Evolutionary conservation across 53 echinoderm and acorn worm species (phyloP).

Genomic region (Luidia sarsii): DNA sequence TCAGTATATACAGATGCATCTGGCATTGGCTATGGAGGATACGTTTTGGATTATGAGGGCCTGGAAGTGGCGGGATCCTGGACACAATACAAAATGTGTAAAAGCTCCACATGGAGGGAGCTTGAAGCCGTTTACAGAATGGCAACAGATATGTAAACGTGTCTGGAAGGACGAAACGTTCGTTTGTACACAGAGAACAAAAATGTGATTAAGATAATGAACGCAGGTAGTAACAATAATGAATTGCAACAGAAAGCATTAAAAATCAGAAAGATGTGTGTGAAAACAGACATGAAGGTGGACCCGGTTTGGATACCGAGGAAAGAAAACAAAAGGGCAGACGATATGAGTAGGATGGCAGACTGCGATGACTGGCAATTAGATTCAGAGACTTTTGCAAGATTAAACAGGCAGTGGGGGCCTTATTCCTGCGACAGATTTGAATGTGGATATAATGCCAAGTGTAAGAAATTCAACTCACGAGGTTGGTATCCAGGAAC

Average conservation of each 20-base stretch:
- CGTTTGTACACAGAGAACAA: conserved; percentile 29
- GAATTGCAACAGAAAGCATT: conserved; percentile 9
- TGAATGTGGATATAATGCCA: conserved; percentile 12
- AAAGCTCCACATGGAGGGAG: conserved; percentile 57
- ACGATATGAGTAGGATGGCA: conserved; percentile 5
- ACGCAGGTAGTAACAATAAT: conserved; percentile 25
- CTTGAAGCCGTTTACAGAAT: conserved; percentile 31
- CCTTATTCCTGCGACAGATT: conserved; percentile 27
- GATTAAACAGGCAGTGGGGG: conserved; percentile 22
- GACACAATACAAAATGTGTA: background rate
- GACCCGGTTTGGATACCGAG: conserved; percentile 46
- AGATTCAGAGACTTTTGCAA: background rate
- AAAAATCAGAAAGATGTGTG: conserved; percentile 22
- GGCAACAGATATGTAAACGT: background rate
- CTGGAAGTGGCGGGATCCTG: conserved; percentile 11
- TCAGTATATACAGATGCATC: conserved; percentile 39
- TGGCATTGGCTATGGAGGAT: conserved; percentile 18
- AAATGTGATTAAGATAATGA: conserved; percentile 32
- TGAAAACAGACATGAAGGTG: background rate
- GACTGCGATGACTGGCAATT: conserved; percentile 55
- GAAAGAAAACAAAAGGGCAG: conserved; percentile 19
- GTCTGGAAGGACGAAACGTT: conserved; percentile 22
- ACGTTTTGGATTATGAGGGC: background rate
- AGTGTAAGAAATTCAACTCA: background rate
- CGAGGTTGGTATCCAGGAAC: background rate